Evolutionary conservation across 2,888 invertebrate species (phyloP).

Genomic region (Stenoptilia bipunctidactyla): DNA sequence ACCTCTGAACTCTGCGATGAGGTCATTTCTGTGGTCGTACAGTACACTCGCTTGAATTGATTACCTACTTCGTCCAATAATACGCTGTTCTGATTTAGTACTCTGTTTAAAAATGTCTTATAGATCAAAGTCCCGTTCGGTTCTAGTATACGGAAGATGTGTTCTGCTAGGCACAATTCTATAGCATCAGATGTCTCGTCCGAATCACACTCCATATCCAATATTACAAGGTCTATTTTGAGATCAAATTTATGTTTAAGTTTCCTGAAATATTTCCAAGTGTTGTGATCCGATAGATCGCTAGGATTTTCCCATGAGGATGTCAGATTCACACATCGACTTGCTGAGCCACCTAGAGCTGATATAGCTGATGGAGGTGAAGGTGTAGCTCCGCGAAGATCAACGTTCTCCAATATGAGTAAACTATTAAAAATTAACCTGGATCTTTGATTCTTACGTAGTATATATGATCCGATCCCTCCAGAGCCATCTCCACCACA

Average conservation of each 20-base stretch:
- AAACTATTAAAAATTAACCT: background rate
- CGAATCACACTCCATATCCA: background rate
- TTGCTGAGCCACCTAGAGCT: background rate
- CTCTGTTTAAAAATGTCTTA: background rate
- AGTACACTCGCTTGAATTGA: background rate
- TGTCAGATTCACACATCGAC: background rate
- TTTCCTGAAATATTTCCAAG: background rate
- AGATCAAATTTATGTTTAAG: background rate
- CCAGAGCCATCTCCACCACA: background rate
- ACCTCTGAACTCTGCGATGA: background rate
- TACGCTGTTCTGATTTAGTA: background rate
- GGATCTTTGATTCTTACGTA: background rate
- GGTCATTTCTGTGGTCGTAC: background rate
- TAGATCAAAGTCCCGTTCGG: background rate
- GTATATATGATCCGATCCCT: background rate
- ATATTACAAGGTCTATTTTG: background rate
- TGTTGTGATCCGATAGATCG: background rate
- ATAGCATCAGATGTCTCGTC: background rate
- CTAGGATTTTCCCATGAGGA: background rate
- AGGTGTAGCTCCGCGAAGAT: background rate
- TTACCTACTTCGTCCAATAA: background rate
- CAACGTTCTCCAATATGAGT: background rate
- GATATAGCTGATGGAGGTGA: slow-evolving; percentile 1
- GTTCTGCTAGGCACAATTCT: background rate
- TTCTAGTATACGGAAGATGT: background rate